Percentiles rank a stretch among this genome's conserved stretches.
These are phyloP conservation scores for Drosophila prosaltans DNA, from an alignment of 1,140 invertebrate species.

Conservation along the genomic window DNA sequence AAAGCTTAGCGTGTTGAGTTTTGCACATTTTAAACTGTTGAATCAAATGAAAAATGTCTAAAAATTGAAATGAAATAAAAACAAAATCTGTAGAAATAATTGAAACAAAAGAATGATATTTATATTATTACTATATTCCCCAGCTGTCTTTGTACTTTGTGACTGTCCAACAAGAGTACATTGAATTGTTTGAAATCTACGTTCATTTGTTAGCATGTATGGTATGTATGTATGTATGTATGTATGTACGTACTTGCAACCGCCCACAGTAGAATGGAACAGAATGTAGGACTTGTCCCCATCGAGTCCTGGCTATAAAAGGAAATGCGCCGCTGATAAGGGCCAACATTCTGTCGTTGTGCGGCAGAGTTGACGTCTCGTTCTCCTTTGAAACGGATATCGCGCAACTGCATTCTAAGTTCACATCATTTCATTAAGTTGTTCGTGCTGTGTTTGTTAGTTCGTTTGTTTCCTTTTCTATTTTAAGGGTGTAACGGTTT, in stretches of 20 bases:
- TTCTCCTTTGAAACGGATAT: slow-evolving; percentile 44
- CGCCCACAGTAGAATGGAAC: slow-evolving; percentile 1
- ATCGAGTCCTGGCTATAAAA: slow-evolving; percentile 69
- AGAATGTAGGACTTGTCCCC: slow-evolving; percentile 19
- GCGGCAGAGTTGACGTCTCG: slow-evolving; percentile 76
- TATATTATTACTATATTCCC: background rate
- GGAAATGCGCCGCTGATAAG: slow-evolving; percentile 79
- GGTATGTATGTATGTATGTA: background rate
- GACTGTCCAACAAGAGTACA: background rate
- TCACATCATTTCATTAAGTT: slow-evolving; percentile 36
- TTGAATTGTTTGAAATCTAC: background rate
- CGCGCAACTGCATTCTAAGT: slow-evolving; percentile 16
- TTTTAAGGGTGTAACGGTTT: slow-evolving; percentile 52
- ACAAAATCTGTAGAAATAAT: background rate
- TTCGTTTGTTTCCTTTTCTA: slow-evolving; percentile 31
- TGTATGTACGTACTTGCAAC: background rate
- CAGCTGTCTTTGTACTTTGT: background rate
- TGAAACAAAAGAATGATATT: background rate
- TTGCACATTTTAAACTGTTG: background rate
- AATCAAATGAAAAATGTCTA: slow-evolving; percentile 1
- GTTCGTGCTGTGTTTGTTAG: slow-evolving; percentile 6
- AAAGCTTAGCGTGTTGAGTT: slow-evolving; percentile 35
- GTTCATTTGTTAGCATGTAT: background rate
- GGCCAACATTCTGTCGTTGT: slow-evolving; percentile 77
- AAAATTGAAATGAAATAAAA: background rate